These are phyloP conservation scores for Saimiri boliviensis DNA, from an alignment of 2,113 vertebrate species.

Conservation along the genomic window DNA sequence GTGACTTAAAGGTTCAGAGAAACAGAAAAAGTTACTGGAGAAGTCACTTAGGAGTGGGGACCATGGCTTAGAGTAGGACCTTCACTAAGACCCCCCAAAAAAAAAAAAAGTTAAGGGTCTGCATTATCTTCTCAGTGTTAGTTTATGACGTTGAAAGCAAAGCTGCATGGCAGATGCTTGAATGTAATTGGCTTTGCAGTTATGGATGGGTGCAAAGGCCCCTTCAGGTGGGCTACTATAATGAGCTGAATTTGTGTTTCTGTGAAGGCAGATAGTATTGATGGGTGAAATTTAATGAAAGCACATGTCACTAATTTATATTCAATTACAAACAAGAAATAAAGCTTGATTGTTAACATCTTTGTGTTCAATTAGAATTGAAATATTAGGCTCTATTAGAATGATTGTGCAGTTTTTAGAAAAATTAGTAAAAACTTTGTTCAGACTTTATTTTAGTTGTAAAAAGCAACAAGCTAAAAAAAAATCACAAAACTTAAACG, in stretches of 20 bases:
- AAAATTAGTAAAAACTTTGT: slow-evolving; percentile 20
- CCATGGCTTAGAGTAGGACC: not conserved
- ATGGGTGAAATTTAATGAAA: slow-evolving; percentile 37
- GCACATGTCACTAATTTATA: not conserved
- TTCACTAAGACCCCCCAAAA: not conserved
- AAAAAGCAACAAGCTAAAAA: slow-evolving; percentile 55
- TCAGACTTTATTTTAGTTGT: slow-evolving; percentile 20
- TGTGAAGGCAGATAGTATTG: not conserved
- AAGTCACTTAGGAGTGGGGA: not conserved
- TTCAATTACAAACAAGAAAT: slow-evolving; percentile 48
- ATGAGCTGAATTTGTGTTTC: slow-evolving; percentile 8
- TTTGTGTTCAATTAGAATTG: slow-evolving; percentile 52
- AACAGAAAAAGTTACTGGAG: not conserved
- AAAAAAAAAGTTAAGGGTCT: not conserved
- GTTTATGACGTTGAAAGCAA: not conserved
- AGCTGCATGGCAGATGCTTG: not conserved
- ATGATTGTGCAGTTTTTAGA: not conserved
- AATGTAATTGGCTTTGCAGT: slow-evolving; percentile 41
- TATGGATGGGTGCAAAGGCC: not conserved
- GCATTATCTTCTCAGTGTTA: not conserved
- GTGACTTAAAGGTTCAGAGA: not conserved
- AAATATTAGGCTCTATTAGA: slow-evolving; percentile 50
- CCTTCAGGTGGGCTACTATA: not conserved
- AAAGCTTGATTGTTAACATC: slow-evolving; percentile 31
- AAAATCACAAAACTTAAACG: not conserved